Percentiles rank a stretch among this genome's conserved stretches.
Evolutionary conservation across 2,888 invertebrate species (phyloP).

Genomic region (Aphidoletes aphidimyza): DNA sequence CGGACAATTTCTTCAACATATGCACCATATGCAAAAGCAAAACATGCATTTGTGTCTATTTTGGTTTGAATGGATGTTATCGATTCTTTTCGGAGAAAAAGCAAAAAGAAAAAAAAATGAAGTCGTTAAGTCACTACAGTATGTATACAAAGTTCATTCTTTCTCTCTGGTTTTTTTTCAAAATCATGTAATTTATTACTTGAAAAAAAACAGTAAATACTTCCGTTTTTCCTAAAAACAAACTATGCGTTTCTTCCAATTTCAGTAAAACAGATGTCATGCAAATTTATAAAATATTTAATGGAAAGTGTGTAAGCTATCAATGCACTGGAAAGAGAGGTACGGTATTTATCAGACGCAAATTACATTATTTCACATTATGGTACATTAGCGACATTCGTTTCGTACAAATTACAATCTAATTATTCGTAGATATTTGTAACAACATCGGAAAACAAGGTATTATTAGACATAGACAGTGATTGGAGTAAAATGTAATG

Average conservation of each 20-base stretch:
- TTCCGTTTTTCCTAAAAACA: slow-evolving; percentile 49
- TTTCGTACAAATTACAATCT: slow-evolving; percentile 22
- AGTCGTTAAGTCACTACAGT: slow-evolving; percentile 32
- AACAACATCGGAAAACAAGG: too few species aligned
- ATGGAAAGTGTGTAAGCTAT: slow-evolving; percentile 12
- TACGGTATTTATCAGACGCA: slow-evolving; percentile 39
- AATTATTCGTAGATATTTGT: slow-evolving; percentile 20
- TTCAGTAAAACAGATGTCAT: slow-evolving; percentile 39
- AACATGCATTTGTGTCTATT: slow-evolving; percentile 25
- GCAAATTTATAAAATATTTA: slow-evolving; percentile 31
- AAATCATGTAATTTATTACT: slow-evolving; percentile 51
- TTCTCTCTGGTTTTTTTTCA: background rate
- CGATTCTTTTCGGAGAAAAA: slow-evolving; percentile 8
- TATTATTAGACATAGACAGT: too few species aligned
- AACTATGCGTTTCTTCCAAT: background rate
- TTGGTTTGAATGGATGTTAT: slow-evolving; percentile 20
- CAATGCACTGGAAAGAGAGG: too few species aligned
- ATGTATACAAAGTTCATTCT: slow-evolving; percentile 42
- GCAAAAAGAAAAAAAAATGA: background rate
- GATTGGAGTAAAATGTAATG: too few species aligned
- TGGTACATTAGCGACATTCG: background rate
- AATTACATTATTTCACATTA: background rate
- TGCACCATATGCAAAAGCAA: slow-evolving; percentile 33
- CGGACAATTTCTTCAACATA: too few species aligned
- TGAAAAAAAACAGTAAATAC: slow-evolving; percentile 7